Evolutionary conservation across 1,140 invertebrate species (phyloP), one percentile per base, ranked within the genome.

Genomic region (Chionoecetes opilio): DNA sequence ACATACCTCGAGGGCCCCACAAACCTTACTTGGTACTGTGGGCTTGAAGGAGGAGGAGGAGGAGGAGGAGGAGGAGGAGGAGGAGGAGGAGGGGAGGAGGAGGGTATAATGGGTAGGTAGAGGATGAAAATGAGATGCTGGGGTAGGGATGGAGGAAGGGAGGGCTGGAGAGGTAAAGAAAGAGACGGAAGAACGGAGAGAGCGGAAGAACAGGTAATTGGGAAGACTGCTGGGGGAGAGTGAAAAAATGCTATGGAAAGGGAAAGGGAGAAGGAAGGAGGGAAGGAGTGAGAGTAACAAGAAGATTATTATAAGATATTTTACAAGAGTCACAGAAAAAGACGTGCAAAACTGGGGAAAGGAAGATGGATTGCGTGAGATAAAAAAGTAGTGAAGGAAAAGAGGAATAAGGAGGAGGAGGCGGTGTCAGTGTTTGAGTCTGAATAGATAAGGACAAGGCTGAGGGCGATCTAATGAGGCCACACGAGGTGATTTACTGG

Each of bases 211-310:
- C 5, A 8, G 5, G 5, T 46, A 46, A 46, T 46, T 75, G 6
- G n/a, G n/a, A 75, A 75, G 63, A 53, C 21, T 53, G 21, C 14
- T 53, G 21, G 46, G 46, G 0, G 46, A 53, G 46, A 53, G 21
- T 53, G 46, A 53, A 9, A 53, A 53, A 14, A 41, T 6, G 38
- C 5, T 41, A 41, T 41, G 38, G 3, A 91, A 14, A 91, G 29
- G 2, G 38, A 91, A 14, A 53, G 35, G 32, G 89, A 46, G 38
- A 53, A 31, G n/a, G 89, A 41, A 32, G 2, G 89, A 91, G 89
- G 32, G 37, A 53, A 32, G 34, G 87, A 89, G 87, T 34, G 31
- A 89, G 87, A 89, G 87, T 9, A 14, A n/a, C n/a, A n/a, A n/a
- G n/a, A n/a, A n/a, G n/a, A n/a, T n/a, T n/a, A n/a, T n/a, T n/a